Evolutionary conservation across 2,888 invertebrate species (phyloP).

Genomic region (Pyrocoelia pectoralis): DNA sequence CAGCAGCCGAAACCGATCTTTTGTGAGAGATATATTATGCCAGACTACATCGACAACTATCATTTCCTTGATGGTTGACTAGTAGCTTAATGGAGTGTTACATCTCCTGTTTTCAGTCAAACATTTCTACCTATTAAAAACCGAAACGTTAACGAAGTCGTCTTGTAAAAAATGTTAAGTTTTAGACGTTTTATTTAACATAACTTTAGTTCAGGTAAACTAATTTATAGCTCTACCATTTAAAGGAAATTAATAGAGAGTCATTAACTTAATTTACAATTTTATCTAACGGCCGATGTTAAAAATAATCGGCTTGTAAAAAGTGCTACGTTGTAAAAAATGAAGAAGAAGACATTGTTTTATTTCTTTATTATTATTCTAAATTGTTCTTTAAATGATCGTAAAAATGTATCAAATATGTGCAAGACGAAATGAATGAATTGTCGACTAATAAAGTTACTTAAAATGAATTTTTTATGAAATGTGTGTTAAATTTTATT

Average conservation of each 20-base stretch:
- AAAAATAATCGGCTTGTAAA: neutral
- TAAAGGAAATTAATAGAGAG: neutral
- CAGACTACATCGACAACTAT: slow-evolving; percentile 15
- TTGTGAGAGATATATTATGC: slow-evolving; percentile 20
- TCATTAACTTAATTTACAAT: slow-evolving; percentile 5
- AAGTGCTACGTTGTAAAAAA: neutral
- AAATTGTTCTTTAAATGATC: neutral
- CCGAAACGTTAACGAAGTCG: neutral
- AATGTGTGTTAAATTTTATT: no score
- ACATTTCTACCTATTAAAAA: slow-evolving; percentile 6
- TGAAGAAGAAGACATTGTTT: neutral
- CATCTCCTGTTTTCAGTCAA: slow-evolving; percentile 3
- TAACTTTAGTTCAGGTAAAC: neutral
- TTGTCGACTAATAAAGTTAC: no score
- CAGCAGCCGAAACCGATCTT: slow-evolving; percentile 28
- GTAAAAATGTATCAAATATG: neutral
- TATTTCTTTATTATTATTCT: neutral
- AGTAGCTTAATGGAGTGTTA: slow-evolving; percentile 24
- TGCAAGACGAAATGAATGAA: no score
- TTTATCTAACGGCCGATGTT: neutral
- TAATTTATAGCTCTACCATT: slow-evolving; percentile 1
- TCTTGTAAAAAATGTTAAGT: neutral
- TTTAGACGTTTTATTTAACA: neutral
- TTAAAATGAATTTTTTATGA: no score
- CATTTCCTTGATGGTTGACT: slow-evolving; percentile 18